A percentile compares a stretch with the other conserved stretches of the same genome.
phyloP scores from a whole-genome alignment of 2,113 vertebrate genomes.

The Trichechus manatus region DNA sequence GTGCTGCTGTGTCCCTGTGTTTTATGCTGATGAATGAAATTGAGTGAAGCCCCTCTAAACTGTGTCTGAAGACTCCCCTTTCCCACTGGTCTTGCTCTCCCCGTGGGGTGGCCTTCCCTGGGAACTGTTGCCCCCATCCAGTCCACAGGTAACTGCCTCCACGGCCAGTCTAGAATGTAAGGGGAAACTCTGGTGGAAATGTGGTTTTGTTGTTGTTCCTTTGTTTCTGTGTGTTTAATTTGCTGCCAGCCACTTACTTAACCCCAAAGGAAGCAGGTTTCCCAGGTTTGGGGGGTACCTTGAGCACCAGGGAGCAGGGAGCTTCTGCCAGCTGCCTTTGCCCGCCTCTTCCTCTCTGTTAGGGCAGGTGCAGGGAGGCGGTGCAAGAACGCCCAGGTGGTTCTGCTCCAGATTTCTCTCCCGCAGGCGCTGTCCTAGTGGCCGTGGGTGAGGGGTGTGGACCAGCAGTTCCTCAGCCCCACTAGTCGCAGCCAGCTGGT shows the following conservation, averaged over 20 bases:
- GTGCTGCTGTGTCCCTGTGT: slow-evolving; percentile 82
- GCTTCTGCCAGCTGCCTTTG: not conserved
- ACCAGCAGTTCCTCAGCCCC: not conserved
- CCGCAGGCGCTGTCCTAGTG: not conserved
- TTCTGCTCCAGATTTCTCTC: not conserved
- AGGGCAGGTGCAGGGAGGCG: too few relatives aligned
- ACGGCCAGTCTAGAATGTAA: not conserved
- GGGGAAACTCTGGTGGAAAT: not conserved
- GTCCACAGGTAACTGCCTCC: not conserved
- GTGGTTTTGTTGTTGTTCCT: not conserved
- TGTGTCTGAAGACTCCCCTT: slow-evolving; percentile 41
- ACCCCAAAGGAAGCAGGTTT: not conserved
- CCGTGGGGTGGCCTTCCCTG: not conserved
- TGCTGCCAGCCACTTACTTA: slow-evolving; percentile 60
- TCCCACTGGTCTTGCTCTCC: not conserved
- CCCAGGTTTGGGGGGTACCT: not conserved
- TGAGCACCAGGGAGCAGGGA: not conserved
- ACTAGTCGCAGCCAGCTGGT: rapidly evolving
- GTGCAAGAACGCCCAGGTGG: not conserved
- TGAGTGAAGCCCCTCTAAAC: slow-evolving; percentile 86
- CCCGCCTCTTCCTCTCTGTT: not conserved
- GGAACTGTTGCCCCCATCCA: not conserved
- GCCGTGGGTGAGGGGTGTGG: not conserved
- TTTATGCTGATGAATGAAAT: slow-evolving; percentile 89
- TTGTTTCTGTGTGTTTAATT: slow-evolving; percentile 43